phyloP scores from a whole-genome alignment of 2,888 invertebrate genomes.

The Mesorhabditis spiculigera region DNA sequence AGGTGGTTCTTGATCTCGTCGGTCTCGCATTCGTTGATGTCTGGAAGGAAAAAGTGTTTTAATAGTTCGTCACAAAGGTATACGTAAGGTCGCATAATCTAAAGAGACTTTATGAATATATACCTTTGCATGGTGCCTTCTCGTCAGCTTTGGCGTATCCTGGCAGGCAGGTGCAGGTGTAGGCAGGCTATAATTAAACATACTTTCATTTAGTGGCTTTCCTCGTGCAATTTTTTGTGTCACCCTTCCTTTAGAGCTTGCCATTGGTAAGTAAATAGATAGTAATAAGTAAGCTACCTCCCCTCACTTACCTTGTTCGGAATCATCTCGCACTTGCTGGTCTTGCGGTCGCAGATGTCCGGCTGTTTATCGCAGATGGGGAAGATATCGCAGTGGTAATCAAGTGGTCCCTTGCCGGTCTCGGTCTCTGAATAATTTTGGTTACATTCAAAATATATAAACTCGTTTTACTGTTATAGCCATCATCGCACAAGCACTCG shows the following conservation, averaged over 20 bases:
- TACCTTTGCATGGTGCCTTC: neutral
- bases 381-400: constrained; percentile 1
- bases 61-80: too few species aligned
- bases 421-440: neutral
- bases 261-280: neutral
- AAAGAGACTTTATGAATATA: neutral
- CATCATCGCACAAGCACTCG: constrained; percentile 87
- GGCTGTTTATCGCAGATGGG: neutral
- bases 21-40: neutral
- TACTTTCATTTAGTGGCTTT: neutral
- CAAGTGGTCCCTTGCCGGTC: constrained; percentile 3
- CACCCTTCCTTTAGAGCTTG: neutral
- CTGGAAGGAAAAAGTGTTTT: neutral
- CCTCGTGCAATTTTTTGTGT: too few species aligned
- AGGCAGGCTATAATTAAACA: neutral
- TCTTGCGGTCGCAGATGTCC: neutral
- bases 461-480: constrained; percentile 63
- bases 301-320: neutral
- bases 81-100: neutral
- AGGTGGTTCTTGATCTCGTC: neutral
- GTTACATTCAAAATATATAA: neutral
- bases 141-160: neutral
- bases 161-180: neutral
- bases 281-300: neutral
- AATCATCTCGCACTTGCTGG: neutral